Evolutionary conservation across 2,113 vertebrate genomes (phyloP).

Genomic region (Phylloscopus whistleri): DNA sequence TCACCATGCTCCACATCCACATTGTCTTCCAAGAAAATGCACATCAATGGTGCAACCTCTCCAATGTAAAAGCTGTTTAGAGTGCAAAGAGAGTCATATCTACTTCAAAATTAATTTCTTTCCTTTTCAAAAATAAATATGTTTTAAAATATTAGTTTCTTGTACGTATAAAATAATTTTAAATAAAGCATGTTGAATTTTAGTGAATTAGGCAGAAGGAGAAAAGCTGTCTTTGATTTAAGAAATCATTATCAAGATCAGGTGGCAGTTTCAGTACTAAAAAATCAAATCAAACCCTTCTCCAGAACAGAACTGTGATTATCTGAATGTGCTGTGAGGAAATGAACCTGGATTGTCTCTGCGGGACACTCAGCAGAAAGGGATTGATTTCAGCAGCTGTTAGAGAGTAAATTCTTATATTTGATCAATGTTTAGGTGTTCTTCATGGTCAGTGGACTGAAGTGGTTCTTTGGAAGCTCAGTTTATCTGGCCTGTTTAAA

Average conservation of each 20-base stretch:
- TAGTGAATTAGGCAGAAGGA: neutral
- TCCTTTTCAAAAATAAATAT: neutral
- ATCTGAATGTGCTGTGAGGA: neutral
- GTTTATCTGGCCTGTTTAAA: neutral
- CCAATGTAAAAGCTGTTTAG: neutral
- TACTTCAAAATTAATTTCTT: neutral
- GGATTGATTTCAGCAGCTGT: neutral
- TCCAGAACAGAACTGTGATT: neutral
- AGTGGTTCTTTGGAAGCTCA: neutral
- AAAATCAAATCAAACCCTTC: conserved; percentile 35
- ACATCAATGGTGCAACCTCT: rapidly evolving
- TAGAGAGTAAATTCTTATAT: neutral
- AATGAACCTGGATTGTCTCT: neutral
- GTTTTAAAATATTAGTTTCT: neutral
- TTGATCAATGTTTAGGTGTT: neutral
- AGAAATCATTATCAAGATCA: conserved; percentile 16
- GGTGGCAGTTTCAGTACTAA: conserved; percentile 16
- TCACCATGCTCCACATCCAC: neutral
- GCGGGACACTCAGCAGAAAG: neutral
- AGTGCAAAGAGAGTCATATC: neutral
- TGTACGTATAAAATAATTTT: neutral
- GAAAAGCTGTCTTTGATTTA: neutral
- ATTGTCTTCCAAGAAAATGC: neutral
- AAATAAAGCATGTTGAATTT: neutral
- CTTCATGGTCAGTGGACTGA: rapidly evolving